Evolutionary conservation across 2,113 vertebrate genomes (phyloP), one percentile per base, ranked within the genome.

Genomic region (Sakesphorus luctuosus): DNA sequence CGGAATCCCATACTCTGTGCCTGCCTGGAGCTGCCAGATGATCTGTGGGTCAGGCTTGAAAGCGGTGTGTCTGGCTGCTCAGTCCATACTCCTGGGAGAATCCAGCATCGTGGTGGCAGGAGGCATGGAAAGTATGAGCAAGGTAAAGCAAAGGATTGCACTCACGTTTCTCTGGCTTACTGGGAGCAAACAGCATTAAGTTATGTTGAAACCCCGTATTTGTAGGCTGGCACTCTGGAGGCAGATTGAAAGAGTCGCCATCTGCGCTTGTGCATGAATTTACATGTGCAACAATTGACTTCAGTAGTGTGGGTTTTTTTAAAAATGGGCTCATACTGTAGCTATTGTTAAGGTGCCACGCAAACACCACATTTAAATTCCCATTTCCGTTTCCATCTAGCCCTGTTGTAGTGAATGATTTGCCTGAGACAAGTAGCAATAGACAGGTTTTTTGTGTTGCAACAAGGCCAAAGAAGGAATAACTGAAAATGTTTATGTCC

Each of bases 111-210:
- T 99, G 89, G 98, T 99, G 0, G 99, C 99, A 40, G 99, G 99
- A 44, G 99, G 99, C 90, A 99, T 99, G 99, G 99, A 99, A 90
- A 99, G 96, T 44, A 99, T 99, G 99, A 99, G 99, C 98, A 98
- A 98, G 98, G 99, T 99, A 94, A 95, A 97, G 55, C 73, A 46
- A 40, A 14, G 2, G 5, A 7, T 63, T 13, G 14, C 36, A 4
- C n/a, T 69, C 0, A 0, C 9, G 0, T 29, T 40, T 24, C 0
- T 0, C 53, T 61, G 56, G 6, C 3, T 18, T 29, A 2, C 29
- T 7, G 33, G 67, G n/a, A 66, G 21, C 43, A 46, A 46, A 19
- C 18, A n/a, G 62, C 36, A 9, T 2, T 10, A 31, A 47, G 21
- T 33, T 7, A 1, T 47, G 43, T 19, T 58, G 71, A 63, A 96